A percentile compares a stretch with the other conserved stretches of the same genome.
These are phyloP conservation scores for Hydrozoanthus gracilis DNA, from an alignment of 92 coral and sea anemone species.

Conservation along the genomic window DNA sequence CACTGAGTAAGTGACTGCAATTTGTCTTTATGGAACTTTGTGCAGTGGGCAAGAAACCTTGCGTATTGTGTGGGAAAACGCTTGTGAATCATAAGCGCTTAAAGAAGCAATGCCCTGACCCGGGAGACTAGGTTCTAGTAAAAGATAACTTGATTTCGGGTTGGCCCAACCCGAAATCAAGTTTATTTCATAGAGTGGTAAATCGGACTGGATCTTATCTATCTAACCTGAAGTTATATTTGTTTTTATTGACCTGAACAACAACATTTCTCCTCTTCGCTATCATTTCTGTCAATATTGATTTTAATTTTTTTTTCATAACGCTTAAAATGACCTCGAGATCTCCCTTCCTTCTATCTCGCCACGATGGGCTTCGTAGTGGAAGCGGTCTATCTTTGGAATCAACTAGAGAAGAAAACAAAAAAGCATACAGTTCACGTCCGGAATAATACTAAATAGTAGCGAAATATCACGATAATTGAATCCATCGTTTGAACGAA, in stretches of 20 bases:
- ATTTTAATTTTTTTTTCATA: too few species aligned
- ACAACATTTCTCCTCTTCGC: too few species aligned
- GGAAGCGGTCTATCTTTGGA: too few species aligned
- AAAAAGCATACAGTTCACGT: background rate
- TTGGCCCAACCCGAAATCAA: too few species aligned
- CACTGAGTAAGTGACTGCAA: background rate
- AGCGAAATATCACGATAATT: too few species aligned
- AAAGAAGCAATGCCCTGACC: background rate
- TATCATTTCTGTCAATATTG: too few species aligned
- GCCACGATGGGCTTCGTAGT: background rate
- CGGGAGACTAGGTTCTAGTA: background rate
- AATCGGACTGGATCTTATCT: background rate
- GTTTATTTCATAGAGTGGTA: too few species aligned
- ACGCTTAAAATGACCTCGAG: too few species aligned
- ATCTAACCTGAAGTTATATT: background rate
- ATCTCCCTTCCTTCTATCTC: background rate
- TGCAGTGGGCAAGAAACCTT: background rate
- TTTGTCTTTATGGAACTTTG: background rate
- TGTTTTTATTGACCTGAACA: too few species aligned
- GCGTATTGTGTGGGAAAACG: background rate
- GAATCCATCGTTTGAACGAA: background rate
- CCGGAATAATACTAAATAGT: background rate
- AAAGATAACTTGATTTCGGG: too few species aligned
- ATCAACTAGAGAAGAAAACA: too few species aligned
- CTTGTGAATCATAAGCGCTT: background rate